phyloP scores from a whole-genome alignment of 2,797 vertebrate genomes.

The Lepidocolaptes lacrymiger region DNA sequence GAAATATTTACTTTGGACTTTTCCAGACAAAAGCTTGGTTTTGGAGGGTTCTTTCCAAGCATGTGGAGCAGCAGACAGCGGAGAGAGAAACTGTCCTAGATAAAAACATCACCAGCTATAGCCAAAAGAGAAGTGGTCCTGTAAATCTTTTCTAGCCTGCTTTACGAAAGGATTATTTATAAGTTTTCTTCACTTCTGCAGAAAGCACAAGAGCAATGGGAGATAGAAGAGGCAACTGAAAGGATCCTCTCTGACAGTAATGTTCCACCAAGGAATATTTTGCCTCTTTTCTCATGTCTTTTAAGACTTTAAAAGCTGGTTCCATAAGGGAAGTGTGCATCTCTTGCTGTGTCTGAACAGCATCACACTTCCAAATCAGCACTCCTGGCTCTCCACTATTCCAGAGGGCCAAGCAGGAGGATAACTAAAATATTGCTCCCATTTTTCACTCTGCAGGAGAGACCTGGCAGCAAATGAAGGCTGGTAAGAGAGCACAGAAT shows the following conservation, averaged over 20 bases:
- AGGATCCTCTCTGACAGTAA: neutral
- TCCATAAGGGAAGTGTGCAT: neutral
- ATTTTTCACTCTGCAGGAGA: neutral
- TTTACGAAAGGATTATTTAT: neutral
- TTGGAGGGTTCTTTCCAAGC: neutral
- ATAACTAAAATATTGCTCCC: neutral
- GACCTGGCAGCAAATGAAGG: neutral
- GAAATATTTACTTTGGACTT: neutral
- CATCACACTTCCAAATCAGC: neutral
- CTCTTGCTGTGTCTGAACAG: neutral
- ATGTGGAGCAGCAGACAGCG: neutral
- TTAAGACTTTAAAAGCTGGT: neutral
- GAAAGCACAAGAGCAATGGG: neutral
- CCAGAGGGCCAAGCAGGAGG: neutral
- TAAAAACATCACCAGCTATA: neutral
- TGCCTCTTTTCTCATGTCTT: neutral
- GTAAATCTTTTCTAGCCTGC: neutral
- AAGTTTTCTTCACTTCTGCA: neutral
- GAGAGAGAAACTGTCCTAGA: neutral
- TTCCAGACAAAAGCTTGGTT: neutral
- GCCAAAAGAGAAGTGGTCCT: neutral
- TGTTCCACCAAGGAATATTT: neutral
- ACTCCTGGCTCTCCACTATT: neutral
- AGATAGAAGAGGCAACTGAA: neutral
- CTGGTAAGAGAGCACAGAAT: neutral